Base-by-base conservation (phyloP, 2,797 vertebrate genomes). In the Cebuella pygmaea region DNA sequence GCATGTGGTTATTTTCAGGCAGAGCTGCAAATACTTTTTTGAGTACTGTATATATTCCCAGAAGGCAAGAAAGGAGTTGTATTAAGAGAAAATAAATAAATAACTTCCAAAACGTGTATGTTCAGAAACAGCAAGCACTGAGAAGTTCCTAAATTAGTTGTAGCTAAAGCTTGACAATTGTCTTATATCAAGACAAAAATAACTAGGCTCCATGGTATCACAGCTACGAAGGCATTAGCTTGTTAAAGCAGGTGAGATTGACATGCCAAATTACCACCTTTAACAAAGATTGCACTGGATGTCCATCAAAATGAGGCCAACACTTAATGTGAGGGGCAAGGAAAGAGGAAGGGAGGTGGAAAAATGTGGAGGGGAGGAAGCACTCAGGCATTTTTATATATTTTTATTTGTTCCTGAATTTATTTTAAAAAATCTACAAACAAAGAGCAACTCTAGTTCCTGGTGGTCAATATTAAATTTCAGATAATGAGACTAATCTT, bases 141-240 rank as follows among this genome's bases (percentile, higher is more conserved):
- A 81, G 27, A 85, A 67, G 30, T 85, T 50, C 26, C 82, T 72
- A 82, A 55, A 59, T 44, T 82, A 11, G 26, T 17, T 76, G 4
- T 55, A 55, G 75, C 48, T 78, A 61, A 84, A 95, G 39, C 27
- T 72, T 89, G 64, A 72, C 64, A 55, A 11, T 67, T n/a, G 13
- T 52, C n/a, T 92, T 95, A 91, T 76, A 27, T 91, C 74, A 88
- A 91, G 41, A 81, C 20, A 76, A 50, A 95, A 70, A 85, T 92
- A 93, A 84, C 70, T 90, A 33, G 52, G 17, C 14, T 72, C 11
- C 39, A 11, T 52, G 39, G 17, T 80, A 59, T 5, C 48, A 67
- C 46, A 92, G n/a, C 24, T 81, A 50, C 76, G 74, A 90, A 93
- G 61, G 17, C 13, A 41, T 8, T 41, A 48, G 50, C 39, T 72